These are phyloP conservation scores for Microchirus variegatus DNA, from an alignment of 2,797 vertebrate species.

Conservation along the genomic window DNA sequence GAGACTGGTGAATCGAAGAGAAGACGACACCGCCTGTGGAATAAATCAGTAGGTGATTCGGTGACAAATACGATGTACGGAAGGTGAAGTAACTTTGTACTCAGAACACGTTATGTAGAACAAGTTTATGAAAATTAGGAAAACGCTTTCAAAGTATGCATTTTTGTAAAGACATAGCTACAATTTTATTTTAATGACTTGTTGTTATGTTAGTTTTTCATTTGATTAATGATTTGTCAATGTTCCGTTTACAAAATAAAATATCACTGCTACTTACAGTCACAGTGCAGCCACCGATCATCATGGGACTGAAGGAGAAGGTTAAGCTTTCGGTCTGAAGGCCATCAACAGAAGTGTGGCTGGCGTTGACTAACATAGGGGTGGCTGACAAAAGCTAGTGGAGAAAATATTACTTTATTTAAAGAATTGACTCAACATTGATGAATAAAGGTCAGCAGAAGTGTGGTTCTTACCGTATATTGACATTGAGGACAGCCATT, in stretches of 20 bases:
- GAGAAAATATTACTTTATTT: not conserved
- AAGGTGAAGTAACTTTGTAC: too few species aligned
- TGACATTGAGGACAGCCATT: constrained; percentile 19
- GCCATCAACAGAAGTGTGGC: constrained; percentile 48
- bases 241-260: not conserved
- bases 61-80: too few species aligned
- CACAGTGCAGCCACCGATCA: constrained; percentile 38
- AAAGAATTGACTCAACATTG: not conserved
- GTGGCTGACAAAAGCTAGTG: constrained; percentile 47
- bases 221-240: too few species aligned
- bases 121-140: too few species aligned
- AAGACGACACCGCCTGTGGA: constrained; percentile 39
- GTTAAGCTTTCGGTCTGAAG: constrained; percentile 41
- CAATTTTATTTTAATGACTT: too few species aligned
- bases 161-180: too few species aligned
- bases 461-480: constrained; percentile 28
- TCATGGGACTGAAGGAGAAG: constrained; percentile 22
- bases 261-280: constrained; percentile 27
- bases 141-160: too few species aligned
- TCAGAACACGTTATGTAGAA: too few species aligned
- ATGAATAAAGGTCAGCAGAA: not conserved
- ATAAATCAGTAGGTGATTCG: not conserved
- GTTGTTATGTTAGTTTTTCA: too few species aligned
- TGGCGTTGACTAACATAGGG: constrained; percentile 20
- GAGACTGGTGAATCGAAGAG: constrained; percentile 47